Base-by-base conservation (phyloP, 23 tunicate genomes). In the Ciona savignyi region DNA sequence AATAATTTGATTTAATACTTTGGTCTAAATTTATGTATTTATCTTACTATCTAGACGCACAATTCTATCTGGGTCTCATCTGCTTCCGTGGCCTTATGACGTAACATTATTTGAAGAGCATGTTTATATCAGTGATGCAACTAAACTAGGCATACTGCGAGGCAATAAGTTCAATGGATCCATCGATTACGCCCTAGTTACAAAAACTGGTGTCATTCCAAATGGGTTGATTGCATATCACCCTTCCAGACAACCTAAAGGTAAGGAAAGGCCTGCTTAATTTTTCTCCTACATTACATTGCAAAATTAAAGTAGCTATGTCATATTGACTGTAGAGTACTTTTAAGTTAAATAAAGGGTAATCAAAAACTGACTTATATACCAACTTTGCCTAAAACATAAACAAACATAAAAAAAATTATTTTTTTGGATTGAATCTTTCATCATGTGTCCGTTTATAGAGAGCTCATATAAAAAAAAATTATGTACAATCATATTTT, bases 161-260 rank as follows among this genome's bases (percentile, higher is more conserved):
- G 95, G 86, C 28, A 80, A 87, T 33, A 87, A 87, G 70, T 87
- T 74, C 77, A 71, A 70, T 31, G 95, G 95, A 65, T 32, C 77
- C 22, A 83, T 81, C 23, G 9, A 27, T 25, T 42, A 20, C 25
- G 64, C 64, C 9, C 65, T 71, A 27, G 63, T 69, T 3, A 22
- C 69, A 26, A 61, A 71, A 23, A 68, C 62, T 19, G 75, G 25
- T 0, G 51, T 6, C 31, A 35, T 61, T 1, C 95, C 95, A 0
- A 29, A 33, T 64, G 75, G 80, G 20, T 34, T 81, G 4, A 64
- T 63, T 25, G 62, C 83, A 2, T 81, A 81, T 62, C 95, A 87
- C 51, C 95, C 95, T 21, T 76, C 67, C 15, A 76, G 95, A 26
- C 95, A 87, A 34, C 95, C 95, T 74, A 25, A n/a, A n/a, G n/a